A percentile compares a stretch with the other conserved stretches of the same genome.
Evolutionary conservation across 2,888 invertebrate genomes (phyloP).

Genomic region (Hypena proboscidalis): DNA sequence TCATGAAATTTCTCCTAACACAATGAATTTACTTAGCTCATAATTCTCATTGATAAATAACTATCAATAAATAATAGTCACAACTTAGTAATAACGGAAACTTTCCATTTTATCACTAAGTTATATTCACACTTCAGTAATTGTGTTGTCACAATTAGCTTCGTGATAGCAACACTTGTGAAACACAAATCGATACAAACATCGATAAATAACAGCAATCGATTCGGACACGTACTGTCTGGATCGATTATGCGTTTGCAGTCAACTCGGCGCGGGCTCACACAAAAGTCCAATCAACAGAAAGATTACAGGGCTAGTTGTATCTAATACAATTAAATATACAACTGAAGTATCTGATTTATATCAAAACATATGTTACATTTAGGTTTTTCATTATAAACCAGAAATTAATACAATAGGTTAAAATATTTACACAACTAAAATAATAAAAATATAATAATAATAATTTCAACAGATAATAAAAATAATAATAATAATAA

Average conservation of each 20-base stretch:
- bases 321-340: too few relatives aligned
- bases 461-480: too few relatives aligned
- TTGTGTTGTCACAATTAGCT: slow-evolving; percentile 32
- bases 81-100: slow-evolving; percentile 28
- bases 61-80: slow-evolving; percentile 29
- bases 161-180: slow-evolving; percentile 22
- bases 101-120: slow-evolving; percentile 32
- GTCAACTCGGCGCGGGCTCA: slow-evolving; percentile 31
- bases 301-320: too few relatives aligned
- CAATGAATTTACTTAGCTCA: slow-evolving; percentile 36
- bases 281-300: slow-evolving; percentile 53
- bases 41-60: slow-evolving; percentile 13
- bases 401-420: too few relatives aligned
- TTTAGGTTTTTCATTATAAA: too few relatives aligned
- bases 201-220: slow-evolving; percentile 36
- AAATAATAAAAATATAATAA: too few relatives aligned
- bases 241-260: slow-evolving; percentile 46
- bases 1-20: too few relatives aligned
- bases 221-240: slow-evolving; percentile 33
- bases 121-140: slow-evolving; percentile 25
- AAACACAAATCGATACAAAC: slow-evolving; percentile 33
- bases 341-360: too few relatives aligned
- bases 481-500: too few relatives aligned
- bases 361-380: too few relatives aligned
- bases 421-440: too few relatives aligned